Evolutionary conservation across 2,113 vertebrate genomes (phyloP).

Genomic region (Micronisus gabar): DNA sequence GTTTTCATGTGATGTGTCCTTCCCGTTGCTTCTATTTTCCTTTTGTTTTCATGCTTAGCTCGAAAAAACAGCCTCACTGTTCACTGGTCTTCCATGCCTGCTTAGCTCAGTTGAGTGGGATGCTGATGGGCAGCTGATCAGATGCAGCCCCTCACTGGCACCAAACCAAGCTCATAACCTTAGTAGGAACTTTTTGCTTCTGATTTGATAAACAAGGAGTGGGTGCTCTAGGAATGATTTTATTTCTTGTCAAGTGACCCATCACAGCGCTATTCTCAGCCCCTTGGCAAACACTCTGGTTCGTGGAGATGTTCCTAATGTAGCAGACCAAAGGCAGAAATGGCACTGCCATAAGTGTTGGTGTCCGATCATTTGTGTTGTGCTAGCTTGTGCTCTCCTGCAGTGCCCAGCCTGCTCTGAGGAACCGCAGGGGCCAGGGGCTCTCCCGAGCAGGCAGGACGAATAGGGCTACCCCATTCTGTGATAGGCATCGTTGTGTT

Average conservation of each 20-base stretch:
- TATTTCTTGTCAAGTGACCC: background rate
- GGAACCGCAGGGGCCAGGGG: background rate
- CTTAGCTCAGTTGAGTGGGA: background rate
- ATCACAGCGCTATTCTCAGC: background rate
- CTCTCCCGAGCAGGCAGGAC: background rate
- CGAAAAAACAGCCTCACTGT: background rate
- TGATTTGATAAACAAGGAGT: background rate
- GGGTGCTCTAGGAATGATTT: background rate
- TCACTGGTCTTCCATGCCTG: background rate
- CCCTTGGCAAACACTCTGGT: background rate
- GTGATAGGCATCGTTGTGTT: fast-evolving
- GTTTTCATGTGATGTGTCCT: background rate
- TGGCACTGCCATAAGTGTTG: fast-evolving
- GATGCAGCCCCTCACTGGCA: background rate
- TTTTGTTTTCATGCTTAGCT: background rate
- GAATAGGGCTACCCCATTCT: background rate
- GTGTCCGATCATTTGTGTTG: background rate
- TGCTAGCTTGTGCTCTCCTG: background rate
- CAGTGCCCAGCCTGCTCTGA: background rate
- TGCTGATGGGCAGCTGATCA: background rate
- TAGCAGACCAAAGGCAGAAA: background rate
- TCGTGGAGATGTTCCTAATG: background rate
- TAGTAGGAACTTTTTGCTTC: background rate
- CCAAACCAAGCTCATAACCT: background rate
- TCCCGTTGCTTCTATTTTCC: background rate